A percentile compares a stretch with the other conserved stretches of the same genome.
Conservation (phyloP, 2,888 invertebrate genomes). For the Drosophila mimetica region DNA sequence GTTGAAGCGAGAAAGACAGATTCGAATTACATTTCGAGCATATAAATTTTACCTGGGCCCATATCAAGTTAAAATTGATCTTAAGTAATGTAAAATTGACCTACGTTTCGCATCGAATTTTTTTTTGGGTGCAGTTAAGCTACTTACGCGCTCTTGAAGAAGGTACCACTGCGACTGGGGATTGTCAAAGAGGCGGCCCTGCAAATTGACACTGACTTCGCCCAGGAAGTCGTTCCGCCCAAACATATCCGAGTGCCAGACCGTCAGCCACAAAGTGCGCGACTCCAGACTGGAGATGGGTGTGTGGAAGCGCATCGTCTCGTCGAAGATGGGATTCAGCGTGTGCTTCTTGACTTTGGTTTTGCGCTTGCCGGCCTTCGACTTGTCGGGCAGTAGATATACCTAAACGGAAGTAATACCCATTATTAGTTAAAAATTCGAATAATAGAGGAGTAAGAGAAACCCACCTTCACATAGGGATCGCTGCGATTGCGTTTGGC, state of each 20-base stretch:
- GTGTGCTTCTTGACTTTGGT: slow-evolving; percentile 98
- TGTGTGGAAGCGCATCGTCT: slow-evolving; percentile 94
- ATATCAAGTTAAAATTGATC: too few species aligned
- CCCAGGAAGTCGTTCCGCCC: slow-evolving; percentile 98
- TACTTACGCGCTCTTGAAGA: slow-evolving; percentile 94
- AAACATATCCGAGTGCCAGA: slow-evolving; percentile 99
- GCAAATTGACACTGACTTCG: slow-evolving; percentile 96
- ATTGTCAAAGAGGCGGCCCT: slow-evolving; percentile 97
- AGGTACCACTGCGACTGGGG: slow-evolving; percentile 95
- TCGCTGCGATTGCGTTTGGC: slow-evolving; percentile 95
- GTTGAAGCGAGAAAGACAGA: too few species aligned
- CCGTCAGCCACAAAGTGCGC: slow-evolving; percentile 96
- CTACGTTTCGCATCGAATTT: too few species aligned
- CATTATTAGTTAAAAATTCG: background rate
- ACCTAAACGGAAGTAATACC: slow-evolving; percentile 86
- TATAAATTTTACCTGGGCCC: too few species aligned
- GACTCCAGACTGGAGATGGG: slow-evolving; percentile 94
- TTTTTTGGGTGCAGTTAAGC: too few species aligned
- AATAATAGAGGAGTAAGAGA: background rate
- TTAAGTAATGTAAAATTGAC: too few species aligned
- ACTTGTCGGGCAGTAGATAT: slow-evolving; percentile 97
- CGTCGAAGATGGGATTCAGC: slow-evolving; percentile 96
- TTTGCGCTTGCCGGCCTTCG: slow-evolving; percentile 97
- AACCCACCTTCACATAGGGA: slow-evolving; percentile 93
- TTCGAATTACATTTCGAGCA: too few species aligned